A percentile compares a stretch with the other conserved stretches of the same genome.
Evolutionary conservation across 2,888 invertebrate species (phyloP).

Genomic region (Pollenia griseotomentosa): DNA sequence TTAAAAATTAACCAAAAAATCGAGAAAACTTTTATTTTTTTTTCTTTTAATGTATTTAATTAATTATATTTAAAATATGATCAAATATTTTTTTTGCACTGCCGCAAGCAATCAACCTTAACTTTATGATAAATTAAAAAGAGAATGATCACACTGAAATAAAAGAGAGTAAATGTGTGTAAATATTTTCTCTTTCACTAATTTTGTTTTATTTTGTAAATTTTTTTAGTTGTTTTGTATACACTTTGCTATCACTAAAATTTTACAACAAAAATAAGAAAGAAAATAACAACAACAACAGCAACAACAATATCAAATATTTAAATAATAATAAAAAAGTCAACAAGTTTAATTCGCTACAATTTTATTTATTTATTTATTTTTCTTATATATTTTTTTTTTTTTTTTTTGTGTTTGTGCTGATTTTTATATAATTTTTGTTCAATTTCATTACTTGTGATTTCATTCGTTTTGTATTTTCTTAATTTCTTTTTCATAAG

Average conservation of each 20-base stretch:
- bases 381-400: not conserved
- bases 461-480: conserved; percentile 42
- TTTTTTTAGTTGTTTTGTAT: conserved; percentile 14
- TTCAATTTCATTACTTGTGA: conserved; percentile 36
- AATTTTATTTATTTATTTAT: conserved; percentile 37
- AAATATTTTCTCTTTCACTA: conserved; percentile 14
- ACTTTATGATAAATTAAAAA: conserved; percentile 34
- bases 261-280: conserved; percentile 38
- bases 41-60: too few species aligned
- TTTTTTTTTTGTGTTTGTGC: conserved; percentile 37
- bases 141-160: conserved; percentile 45
- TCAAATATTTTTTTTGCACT: not conserved
- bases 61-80: not conserved
- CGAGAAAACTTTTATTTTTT: too few species aligned
- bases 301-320: conserved; percentile 23
- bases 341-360: conserved; percentile 65
- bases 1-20: not conserved
- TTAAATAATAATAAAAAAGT: conserved; percentile 50
- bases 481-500: conserved; percentile 6
- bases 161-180: conserved; percentile 6
- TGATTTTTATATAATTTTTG: conserved; percentile 55
- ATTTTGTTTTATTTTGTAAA: conserved; percentile 3
- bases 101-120: conserved; percentile 42
- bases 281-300: not conserved
- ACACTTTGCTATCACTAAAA: conserved; percentile 55